Evolutionary conservation across 2,113 vertebrate species (phyloP), one percentile per base, ranked within the genome.

Genomic region (Poicephalus gulielmi): DNA sequence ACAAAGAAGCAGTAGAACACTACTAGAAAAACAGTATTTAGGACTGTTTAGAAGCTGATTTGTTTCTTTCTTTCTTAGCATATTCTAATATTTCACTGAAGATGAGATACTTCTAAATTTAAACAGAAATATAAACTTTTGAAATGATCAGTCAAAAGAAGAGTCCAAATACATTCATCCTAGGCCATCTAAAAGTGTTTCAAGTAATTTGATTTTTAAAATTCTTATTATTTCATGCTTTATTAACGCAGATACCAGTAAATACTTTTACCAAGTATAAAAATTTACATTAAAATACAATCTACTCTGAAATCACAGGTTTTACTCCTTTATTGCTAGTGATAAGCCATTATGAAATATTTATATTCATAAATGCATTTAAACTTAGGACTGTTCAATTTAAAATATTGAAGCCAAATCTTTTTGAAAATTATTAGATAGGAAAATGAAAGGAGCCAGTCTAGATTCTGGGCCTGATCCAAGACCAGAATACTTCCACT

Each of bases 221-320:
- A 20, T 71, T 76, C 7, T 22, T 67, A 30, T 31, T 86, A 24
- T 69, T 87, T 76, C 28, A 55, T 33, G 18, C 9, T 68, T 77
- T 88, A 46, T 37, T 68, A 64, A 53, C 20, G 9, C 18, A 57
- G 1, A 63, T 37, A n/a, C 4, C 7, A 66, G n/a, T 25, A 91
- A 85, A 76, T 44, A 59, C 1, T 30, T 14, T 60, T 15, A 44
- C 14, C 74, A 82, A 77, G 17, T 43, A 76, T 30, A 35, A 43
- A 28, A 41, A 64, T 33, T 71, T 41, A 60, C 11, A 69, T 41
- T 73, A 53, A 33, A 8, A 43, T 77, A 62, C 2, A 37, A 10
- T 37, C 18, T 62, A 53, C 24, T 70, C 37, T 53, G 10, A 88
- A 67, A 57, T 62, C 1, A 52, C 8, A n/a, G 1, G 0, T 2